These are phyloP conservation scores for Nannospalax galili DNA, from an alignment of 2,113 vertebrate genomes.

Conservation along the genomic window DNA sequence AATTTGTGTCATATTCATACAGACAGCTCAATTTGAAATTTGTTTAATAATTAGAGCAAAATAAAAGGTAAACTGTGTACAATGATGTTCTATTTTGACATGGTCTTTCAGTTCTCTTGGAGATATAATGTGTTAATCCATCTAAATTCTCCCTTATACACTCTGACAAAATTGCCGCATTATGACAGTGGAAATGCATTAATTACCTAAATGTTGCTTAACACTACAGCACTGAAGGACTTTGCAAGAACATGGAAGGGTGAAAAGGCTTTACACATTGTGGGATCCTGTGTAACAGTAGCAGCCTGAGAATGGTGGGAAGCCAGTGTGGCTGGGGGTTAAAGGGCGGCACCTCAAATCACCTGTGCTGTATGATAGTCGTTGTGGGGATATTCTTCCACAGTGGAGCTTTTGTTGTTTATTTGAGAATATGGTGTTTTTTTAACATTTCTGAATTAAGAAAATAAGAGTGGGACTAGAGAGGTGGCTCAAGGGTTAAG, in stretches of 20 bases:
- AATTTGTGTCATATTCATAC: constrained; percentile 58
- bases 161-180: constrained; percentile 41
- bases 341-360: not conserved
- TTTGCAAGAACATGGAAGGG: not conserved
- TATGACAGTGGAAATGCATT: constrained; percentile 57
- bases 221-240: not conserved
- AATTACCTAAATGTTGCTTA: constrained; percentile 62
- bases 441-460: constrained; percentile 47
- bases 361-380: not conserved
- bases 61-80: constrained; percentile 26
- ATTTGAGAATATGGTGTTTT: not conserved
- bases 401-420: not conserved
- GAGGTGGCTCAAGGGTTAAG: too few relatives aligned
- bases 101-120: constrained; percentile 6
- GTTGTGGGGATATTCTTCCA: not conserved
- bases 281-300: constrained; percentile 22
- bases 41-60: constrained; percentile 64
- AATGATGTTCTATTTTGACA: constrained; percentile 72
- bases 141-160: constrained; percentile 47
- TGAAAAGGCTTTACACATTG: not conserved
- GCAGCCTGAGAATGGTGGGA: not conserved
- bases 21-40: constrained; percentile 34
- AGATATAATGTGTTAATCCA: constrained; percentile 45
- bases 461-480: not conserved
- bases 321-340: not conserved